Base-by-base conservation (phyloP, 2,113 vertebrate genomes). In the Chaetorhynchus papuensis region DNA sequence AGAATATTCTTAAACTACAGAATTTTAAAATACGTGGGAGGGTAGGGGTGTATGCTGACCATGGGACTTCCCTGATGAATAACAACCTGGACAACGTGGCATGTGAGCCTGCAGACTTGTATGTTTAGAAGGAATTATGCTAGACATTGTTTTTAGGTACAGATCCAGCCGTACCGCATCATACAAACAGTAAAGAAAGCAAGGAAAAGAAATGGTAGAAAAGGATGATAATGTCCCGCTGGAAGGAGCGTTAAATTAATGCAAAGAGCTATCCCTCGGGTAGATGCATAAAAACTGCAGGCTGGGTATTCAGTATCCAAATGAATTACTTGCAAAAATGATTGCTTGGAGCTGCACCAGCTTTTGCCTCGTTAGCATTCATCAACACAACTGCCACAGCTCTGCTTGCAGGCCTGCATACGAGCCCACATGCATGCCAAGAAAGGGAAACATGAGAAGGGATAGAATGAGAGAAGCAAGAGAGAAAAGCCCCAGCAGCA, bases 41-140 rank as follows among this genome's bases (percentile, higher is more conserved):
- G 21, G 4, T 2, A 71, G 8, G 3, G 1, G 0, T 18, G 9
- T 18, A 9, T 52, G 53, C 6, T 80, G 24, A 35, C 14, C 0
- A 0, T 13, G 12, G 11, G 19, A 45, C 13, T 65, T 49, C 8
- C 4, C 9, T 61, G 61, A 14, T 22, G 19, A 77, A 15, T 56
- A 76, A 21, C 4, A 61, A 6, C 11, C 8, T 76, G 18, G 6
- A 20, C 41, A 45, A 15, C 6, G 28, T 2, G 39, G 4, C 23
- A 28, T 15, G 13, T 30, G 15, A 83, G 10, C 17, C 42, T 53
- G 5, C 3, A 79, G 24, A 79, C 9, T 47, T 35, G 3, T 19
- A n/a, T 45, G 15, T 19, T 23, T 83, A 37, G 44, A 45, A 87
- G 15, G 31, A 86, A 27, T 45, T 75, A 27, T 8, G 10, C 6